These are phyloP conservation scores for Drosophila sordidula DNA, from an alignment of 2,888 invertebrate genomes.

Conservation along the genomic window DNA sequence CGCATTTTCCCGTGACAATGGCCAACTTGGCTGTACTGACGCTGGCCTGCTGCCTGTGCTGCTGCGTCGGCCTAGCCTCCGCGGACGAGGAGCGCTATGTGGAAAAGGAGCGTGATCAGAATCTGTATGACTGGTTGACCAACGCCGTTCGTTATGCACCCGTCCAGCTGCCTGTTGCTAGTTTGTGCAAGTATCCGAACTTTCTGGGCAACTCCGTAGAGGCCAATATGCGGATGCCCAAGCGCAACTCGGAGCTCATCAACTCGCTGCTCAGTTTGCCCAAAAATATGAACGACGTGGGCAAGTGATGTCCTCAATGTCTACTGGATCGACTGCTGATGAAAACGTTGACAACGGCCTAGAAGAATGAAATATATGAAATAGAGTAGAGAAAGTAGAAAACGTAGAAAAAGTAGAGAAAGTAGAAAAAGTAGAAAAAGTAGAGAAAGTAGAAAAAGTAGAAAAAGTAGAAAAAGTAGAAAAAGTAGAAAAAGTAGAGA, in stretches of 20 bases:
- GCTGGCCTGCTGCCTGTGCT: constrained; percentile 32
- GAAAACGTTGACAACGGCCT: background rate
- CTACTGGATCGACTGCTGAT: background rate
- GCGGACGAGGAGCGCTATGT: constrained; percentile 83
- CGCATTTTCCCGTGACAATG: constrained; percentile 36
- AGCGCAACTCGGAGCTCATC: constrained; percentile 90
- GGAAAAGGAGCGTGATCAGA: constrained; percentile 83
- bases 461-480: too few relatives aligned
- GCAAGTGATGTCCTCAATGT: constrained; percentile 85
- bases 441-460: too few relatives aligned
- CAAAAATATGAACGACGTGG: constrained; percentile 90
- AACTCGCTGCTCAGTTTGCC: constrained; percentile 91
- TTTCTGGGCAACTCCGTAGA: constrained; percentile 67
- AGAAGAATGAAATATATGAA: constrained; percentile 25
- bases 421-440: too few relatives aligned
- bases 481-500: too few relatives aligned
- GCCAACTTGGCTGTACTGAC: constrained; percentile 44
- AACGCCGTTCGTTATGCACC: constrained; percentile 74
- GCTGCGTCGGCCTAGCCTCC: constrained; percentile 64
- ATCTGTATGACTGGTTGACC: constrained; percentile 82
- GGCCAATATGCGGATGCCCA: constrained; percentile 86
- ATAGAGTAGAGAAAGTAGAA: constrained; percentile 21
- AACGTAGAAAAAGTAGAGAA: too few relatives aligned
- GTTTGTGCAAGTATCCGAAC: constrained; percentile 73
- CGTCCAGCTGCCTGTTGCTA: constrained; percentile 63